phyloP scores from a whole-genome alignment of 2,113 vertebrate genomes.

The Pyxicephalus adspersus region DNA sequence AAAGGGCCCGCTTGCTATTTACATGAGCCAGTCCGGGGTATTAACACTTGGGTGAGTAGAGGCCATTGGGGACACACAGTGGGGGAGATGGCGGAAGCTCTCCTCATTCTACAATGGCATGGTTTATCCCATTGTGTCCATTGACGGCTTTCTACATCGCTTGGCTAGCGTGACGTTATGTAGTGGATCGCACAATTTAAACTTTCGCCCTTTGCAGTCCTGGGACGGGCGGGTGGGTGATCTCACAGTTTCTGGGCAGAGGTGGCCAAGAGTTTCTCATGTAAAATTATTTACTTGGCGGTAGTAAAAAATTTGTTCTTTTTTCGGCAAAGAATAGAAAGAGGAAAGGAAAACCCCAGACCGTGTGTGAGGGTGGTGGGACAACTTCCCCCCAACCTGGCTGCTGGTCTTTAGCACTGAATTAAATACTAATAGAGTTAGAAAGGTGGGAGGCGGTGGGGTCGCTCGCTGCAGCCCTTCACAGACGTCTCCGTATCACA shows the following conservation, averaged over 20 bases:
- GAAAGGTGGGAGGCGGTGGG: constrained; percentile 44
- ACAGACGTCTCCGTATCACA: constrained; percentile 71
- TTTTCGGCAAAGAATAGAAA: constrained; percentile 31
- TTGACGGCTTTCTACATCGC: no score
- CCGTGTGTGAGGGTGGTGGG: background rate
- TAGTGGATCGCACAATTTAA: background rate
- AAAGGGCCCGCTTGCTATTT: no score
- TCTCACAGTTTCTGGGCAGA: background rate
- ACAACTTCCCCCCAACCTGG: background rate
- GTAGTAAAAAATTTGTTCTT: background rate
- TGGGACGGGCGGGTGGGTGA: background rate
- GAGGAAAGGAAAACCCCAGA: background rate
- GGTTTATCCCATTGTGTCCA: no score
- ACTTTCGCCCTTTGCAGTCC: background rate
- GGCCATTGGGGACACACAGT: no score
- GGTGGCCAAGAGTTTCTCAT: background rate
- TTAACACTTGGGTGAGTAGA: no score
- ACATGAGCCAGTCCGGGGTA: no score
- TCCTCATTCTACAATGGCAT: no score
- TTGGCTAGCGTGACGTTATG: no score
- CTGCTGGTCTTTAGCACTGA: constrained; percentile 13
- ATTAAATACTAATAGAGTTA: constrained; percentile 53
- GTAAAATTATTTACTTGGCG: background rate
- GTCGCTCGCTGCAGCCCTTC: constrained; percentile 15
- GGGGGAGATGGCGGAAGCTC: no score